Evolutionary conservation across 2,113 vertebrate genomes (phyloP).

Genomic region (Aegithalos caudatus): DNA sequence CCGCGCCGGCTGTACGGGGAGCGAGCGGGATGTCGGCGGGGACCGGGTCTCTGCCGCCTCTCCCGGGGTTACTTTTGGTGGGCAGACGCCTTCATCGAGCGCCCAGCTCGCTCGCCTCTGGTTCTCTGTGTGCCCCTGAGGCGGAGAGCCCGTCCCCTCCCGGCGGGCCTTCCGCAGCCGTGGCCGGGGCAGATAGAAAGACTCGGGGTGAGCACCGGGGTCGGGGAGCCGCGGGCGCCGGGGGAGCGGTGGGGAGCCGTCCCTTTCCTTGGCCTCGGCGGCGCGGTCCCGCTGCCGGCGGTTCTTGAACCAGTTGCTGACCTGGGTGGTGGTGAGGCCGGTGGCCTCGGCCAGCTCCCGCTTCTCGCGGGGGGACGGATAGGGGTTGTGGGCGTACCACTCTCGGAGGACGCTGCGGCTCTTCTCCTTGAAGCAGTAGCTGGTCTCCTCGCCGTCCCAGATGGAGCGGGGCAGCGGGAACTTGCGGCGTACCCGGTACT

Average conservation of each 20-base stretch:
- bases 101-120: background rate
- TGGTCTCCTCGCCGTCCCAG: conserved; percentile 99
- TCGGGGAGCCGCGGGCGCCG: background rate
- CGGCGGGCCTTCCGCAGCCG: background rate
- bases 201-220: background rate
- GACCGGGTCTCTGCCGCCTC: background rate
- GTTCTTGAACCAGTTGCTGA: conserved; percentile 99
- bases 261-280: conserved; percentile 98
- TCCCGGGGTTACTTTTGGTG: background rate
- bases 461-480: conserved; percentile 97
- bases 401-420: conserved; percentile 93
- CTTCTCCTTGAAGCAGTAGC: conserved; percentile 99
- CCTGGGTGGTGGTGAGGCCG: conserved; percentile 97
- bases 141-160: background rate
- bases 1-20: background rate
- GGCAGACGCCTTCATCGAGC: background rate
- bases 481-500: conserved; percentile 97
- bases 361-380: conserved; percentile 96
- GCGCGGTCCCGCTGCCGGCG: conserved; percentile 92
- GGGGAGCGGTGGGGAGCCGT: background rate
- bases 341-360: conserved; percentile 97
- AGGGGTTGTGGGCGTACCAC: conserved; percentile 99
- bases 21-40: accelerated
- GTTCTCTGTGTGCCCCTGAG: background rate
- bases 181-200: background rate